phyloP scores from a whole-genome alignment of 2,888 invertebrate genomes.

The Drymonia ruficornis region DNA sequence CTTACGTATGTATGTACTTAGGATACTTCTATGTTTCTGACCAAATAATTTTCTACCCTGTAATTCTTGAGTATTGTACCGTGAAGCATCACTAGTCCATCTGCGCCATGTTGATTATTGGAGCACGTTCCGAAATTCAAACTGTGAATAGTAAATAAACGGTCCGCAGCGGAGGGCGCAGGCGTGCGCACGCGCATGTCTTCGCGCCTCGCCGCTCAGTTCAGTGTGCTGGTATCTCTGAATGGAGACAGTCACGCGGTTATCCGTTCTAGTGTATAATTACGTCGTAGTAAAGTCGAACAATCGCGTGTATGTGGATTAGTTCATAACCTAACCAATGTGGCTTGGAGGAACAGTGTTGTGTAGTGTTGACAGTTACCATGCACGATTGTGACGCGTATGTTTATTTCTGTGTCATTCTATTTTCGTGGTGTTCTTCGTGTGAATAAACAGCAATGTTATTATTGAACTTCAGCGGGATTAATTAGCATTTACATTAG shows the following conservation, averaged over 20 bases:
- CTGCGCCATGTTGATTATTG: slow-evolving; percentile 71
- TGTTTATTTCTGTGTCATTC: slow-evolving; percentile 71
- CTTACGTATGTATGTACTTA: too few relatives aligned
- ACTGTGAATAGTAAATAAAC: slow-evolving; percentile 82
- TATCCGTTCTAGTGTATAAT: slow-evolving; percentile 46
- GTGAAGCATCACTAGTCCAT: slow-evolving; percentile 52
- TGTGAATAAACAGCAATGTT: slow-evolving; percentile 68
- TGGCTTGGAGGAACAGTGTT: slow-evolving; percentile 37
- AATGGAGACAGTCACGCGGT: slow-evolving; percentile 74
- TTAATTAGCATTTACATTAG: slow-evolving; percentile 36
- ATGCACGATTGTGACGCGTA: slow-evolving; percentile 55
- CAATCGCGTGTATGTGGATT: slow-evolving; percentile 48
- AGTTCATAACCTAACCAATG: slow-evolving; percentile 21
- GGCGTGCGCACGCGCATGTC: slow-evolving; percentile 68
- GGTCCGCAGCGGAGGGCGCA: slow-evolving; percentile 64
- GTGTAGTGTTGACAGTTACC: slow-evolving; percentile 53
- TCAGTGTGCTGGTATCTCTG: slow-evolving; percentile 74
- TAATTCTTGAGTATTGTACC: slow-evolving; percentile 41
- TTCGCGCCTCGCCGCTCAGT: slow-evolving; percentile 41
- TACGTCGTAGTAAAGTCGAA: slow-evolving; percentile 48
- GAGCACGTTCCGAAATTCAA: slow-evolving; percentile 76
- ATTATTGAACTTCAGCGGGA: slow-evolving; percentile 43
- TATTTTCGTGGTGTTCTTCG: slow-evolving; percentile 68
- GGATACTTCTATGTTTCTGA: neutral
- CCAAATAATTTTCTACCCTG: slow-evolving; percentile 23